Conservation (phyloP, 2,113 vertebrate species). For the Paraplagusia blochii region DNA sequence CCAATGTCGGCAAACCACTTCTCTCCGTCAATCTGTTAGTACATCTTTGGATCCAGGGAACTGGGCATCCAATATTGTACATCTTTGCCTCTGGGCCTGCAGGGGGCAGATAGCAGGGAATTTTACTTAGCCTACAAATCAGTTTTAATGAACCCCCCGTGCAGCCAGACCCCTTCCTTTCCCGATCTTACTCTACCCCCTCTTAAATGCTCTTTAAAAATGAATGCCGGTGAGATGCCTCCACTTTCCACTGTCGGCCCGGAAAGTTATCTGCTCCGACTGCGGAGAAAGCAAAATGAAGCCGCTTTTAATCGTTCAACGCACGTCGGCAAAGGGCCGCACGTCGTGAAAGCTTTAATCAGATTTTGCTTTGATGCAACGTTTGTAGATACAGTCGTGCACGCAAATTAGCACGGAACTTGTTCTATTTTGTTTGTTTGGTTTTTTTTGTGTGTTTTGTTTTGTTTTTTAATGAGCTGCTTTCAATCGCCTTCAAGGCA, state of each 20-base stretch:
- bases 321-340: slow-evolving; percentile 12
- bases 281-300: slow-evolving; percentile 13
- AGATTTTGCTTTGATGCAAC: slow-evolving; percentile 20
- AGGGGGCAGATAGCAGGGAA: slow-evolving; percentile 40
- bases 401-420: neutral
- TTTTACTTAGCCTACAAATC: slow-evolving; percentile 53
- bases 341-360: slow-evolving; percentile 17
- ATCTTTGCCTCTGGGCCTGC: slow-evolving; percentile 29
- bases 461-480: slow-evolving; percentile 42
- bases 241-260: slow-evolving; percentile 3
- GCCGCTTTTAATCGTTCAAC: slow-evolving; percentile 24
- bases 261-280: slow-evolving; percentile 4
- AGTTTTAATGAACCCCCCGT: slow-evolving; percentile 63
- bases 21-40: slow-evolving; percentile 39
- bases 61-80: slow-evolving; percentile 35
- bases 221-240: slow-evolving; percentile 10
- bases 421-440: neutral
- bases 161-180: slow-evolving; percentile 5
- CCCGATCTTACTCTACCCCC: neutral
- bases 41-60: slow-evolving; percentile 28
- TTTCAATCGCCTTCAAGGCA: slow-evolving; percentile 37
- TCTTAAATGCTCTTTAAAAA: slow-evolving; percentile 16
- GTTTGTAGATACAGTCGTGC: neutral
- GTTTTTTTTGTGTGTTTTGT: slow-evolving; percentile 10
- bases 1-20: slow-evolving; percentile 16